Percentiles rank a stretch among this genome's conserved stretches.
Conservation (phyloP, 2,113 vertebrate genomes). For the Hiodon alosoides region DNA sequence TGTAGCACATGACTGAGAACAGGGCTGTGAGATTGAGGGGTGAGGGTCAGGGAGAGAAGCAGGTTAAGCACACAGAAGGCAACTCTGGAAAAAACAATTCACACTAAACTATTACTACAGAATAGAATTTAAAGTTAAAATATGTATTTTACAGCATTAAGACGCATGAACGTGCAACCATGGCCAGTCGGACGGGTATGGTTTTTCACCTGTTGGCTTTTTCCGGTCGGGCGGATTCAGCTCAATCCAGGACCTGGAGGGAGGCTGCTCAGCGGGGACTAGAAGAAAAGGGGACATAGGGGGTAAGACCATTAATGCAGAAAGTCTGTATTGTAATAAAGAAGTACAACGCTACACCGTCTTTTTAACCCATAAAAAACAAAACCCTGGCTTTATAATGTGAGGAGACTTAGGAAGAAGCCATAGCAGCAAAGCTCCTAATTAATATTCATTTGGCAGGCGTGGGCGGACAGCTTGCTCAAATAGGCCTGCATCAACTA, state of each 20-base stretch:
- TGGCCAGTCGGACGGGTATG: neutral
- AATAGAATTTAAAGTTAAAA: neutral
- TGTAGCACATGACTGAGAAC: slow-evolving; percentile 99
- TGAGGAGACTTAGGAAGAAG: no score
- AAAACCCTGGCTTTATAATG: no score
- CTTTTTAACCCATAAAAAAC: no score
- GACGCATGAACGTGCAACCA: neutral
- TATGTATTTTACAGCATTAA: neutral
- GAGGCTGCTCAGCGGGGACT: slow-evolving; percentile 92
- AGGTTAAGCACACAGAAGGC: neutral
- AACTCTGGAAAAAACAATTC: neutral
- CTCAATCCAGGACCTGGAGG: slow-evolving; percentile 92
- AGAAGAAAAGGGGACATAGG: slow-evolving; percentile 2
- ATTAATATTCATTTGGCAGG: no score
- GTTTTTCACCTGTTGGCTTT: slow-evolving; percentile 72
- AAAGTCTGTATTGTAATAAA: slow-evolving; percentile 32
- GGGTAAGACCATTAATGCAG: slow-evolving; percentile 27
- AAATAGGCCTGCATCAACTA: neutral
- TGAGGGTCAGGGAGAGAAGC: neutral
- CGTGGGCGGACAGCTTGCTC: neutral
- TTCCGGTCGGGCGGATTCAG: slow-evolving; percentile 88
- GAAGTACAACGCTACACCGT: no score
- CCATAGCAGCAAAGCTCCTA: no score
- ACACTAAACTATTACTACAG: neutral
- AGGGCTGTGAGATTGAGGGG: slow-evolving; percentile 65